Base-by-base conservation (phyloP, 1,140 invertebrate genomes). In the Drosophila albomicans region DNA sequence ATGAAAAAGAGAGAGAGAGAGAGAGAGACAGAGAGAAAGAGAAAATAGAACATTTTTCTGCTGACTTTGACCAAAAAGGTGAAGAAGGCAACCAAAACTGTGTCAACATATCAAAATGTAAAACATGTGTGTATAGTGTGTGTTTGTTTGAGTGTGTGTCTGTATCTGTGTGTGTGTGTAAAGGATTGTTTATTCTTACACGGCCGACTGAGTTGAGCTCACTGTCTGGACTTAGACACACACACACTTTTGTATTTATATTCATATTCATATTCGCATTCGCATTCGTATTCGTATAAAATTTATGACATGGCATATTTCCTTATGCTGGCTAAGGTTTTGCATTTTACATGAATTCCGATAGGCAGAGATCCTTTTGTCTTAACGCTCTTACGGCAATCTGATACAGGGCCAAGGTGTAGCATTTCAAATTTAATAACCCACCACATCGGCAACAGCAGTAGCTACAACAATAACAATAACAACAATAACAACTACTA, bases 361-460 rank as follows among this genome's bases (percentile, higher is more conserved):
- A 81, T 81, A 70, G 32, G 13, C 41, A 68, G 46, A 65, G 46
- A 65, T 58, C 64, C 62, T 57, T 61, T 65, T 62, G 67, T 52
- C 67, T 59, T 58, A 68, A 48, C 71, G 52, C 58, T 51, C 56
- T 56, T 30, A 16, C 70, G 77, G 85, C 85, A 89, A 88, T 89
- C 84, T 87, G 84, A 88, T 88, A 88, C 70, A 54, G 73, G 63
- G 46, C 72, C 66, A 84, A 88, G 84, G 84, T 89, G 84, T 88
- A 88, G 84, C 85, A 88, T 88, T 89, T 88, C 85, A 89, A 89
- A 88, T 88, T 88, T 88, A 88, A 88, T 88, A 88, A 88, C 81
- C 82, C 81, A 82, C 77, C 68, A 71, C 81, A 62, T 54, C 59
- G 65, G 41, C 15, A 63, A 61, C 32, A 52, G 45, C 28, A 54